Conservation (phyloP, 2,113 vertebrate species). For the Phylloscopus trochiloides region DNA sequence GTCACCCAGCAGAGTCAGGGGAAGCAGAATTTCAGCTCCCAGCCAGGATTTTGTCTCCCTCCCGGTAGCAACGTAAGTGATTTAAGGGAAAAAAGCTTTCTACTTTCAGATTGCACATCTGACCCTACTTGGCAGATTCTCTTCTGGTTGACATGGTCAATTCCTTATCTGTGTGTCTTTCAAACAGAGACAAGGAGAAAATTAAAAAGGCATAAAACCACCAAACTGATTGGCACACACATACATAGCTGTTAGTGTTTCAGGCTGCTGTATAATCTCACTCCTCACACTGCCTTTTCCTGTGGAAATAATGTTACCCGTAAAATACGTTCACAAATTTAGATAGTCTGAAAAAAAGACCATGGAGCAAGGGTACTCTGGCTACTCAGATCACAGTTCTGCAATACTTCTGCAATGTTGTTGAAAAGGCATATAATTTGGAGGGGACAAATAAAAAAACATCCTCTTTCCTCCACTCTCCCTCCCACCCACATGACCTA, state of each 20-base stretch:
- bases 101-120: background rate
- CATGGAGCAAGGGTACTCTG: background rate
- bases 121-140: background rate
- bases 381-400: background rate
- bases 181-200: background rate
- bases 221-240: background rate
- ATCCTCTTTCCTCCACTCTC: background rate
- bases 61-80: background rate
- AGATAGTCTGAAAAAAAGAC: background rate
- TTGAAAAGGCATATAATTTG: background rate
- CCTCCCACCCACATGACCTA: background rate
- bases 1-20: background rate
- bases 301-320: background rate
- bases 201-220: background rate
- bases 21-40: background rate
- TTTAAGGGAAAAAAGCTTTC: background rate
- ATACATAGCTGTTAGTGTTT: background rate
- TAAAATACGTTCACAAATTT: background rate
- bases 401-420: background rate
- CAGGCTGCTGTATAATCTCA: background rate
- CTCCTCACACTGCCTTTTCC: background rate
- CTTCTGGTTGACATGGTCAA: background rate
- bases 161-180: background rate
- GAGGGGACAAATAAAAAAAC: background rate
- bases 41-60: background rate